Base-by-base conservation (phyloP, 2,888 invertebrate species). In the Ceratothoa steindachneri region DNA sequence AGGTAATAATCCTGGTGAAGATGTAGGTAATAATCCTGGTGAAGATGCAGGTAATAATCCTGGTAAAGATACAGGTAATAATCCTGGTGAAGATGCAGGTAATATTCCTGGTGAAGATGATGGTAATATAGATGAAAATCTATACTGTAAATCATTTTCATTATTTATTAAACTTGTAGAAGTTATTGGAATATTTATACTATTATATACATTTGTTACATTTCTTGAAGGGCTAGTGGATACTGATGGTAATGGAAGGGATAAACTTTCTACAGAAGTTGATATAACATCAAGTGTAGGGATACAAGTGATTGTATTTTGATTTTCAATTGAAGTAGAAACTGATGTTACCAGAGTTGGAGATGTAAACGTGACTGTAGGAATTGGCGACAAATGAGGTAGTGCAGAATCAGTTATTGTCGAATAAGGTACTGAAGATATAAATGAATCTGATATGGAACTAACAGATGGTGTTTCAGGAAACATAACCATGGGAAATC, bases 191-290 rank as follows among this genome's bases (percentile, higher is more conserved):
- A 41, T 15, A 41, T 41, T 41, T 41, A 41, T 41, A 41, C 41
- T 41, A 41, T 41, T 41, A 41, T 41, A 15, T 9, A 41, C 41
- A 9, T 15, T 41, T 41, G 41, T 41, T 41, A 41, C 15, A 41
- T 41, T 41, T 15, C 41, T 41, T 9, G 41, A 41, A 9, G 15
- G 5, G 41, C 41, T 41, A 9, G 41, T 70, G n/a, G 27, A 70
- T 30, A 2, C 30, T n/a, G 55, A 52, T 55, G 28, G 70, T 30
- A 28, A 70, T 55, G 2, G 70, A 69, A 51, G 69, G 55, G 27
- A 70, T 12, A 27, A 30, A 60, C 29, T 51, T 52, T 4, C 70
- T 55, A 55, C 30, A 30, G 30, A 55, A 70, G 30, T 55, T 55
- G 1, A 52, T 30, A 30, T 70, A 30, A 1, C 15, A 9, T 15